Evolutionary conservation across 2,888 invertebrate species (phyloP).

Genomic region (Saturnia japonica): DNA sequence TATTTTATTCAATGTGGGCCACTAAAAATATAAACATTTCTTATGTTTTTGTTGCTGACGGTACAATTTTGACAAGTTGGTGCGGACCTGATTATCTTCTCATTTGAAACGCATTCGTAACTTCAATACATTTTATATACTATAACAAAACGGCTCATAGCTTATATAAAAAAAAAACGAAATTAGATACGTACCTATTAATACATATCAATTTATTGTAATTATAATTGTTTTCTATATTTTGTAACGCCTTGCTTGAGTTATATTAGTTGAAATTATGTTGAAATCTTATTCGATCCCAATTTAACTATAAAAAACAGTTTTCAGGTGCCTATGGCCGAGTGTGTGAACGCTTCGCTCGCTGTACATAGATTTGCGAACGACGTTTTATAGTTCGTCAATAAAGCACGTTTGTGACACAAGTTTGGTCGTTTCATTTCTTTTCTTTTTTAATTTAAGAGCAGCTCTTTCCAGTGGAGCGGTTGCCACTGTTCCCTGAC

Average conservation of each 20-base stretch:
- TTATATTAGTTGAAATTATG: slow-evolving; percentile 12
- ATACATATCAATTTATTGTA: slow-evolving; percentile 1
- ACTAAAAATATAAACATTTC: no score
- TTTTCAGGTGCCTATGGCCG: slow-evolving; percentile 17
- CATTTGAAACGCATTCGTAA: no score
- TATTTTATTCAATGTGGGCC: no score
- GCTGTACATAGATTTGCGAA: slow-evolving; percentile 63
- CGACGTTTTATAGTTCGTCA: slow-evolving; percentile 66
- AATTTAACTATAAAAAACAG: neutral
- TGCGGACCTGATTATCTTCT: no score
- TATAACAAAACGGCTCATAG: no score
- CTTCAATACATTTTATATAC: no score
- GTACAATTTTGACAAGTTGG: no score
- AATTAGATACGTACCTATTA: neutral
- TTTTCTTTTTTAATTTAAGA: neutral
- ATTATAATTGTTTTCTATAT: neutral
- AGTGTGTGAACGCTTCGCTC: slow-evolving; percentile 43
- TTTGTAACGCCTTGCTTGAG: slow-evolving; percentile 19
- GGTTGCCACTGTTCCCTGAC: no score
- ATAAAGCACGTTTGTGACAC: slow-evolving; percentile 80
- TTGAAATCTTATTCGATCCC: slow-evolving; percentile 15
- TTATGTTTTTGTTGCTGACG: no score
- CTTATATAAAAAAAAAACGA: no score
- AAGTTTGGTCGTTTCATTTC: slow-evolving; percentile 51
- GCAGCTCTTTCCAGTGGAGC: no score